Evolutionary conservation across 1,140 invertebrate species (phyloP).

Genomic region (Drosophila kikkawai): DNA sequence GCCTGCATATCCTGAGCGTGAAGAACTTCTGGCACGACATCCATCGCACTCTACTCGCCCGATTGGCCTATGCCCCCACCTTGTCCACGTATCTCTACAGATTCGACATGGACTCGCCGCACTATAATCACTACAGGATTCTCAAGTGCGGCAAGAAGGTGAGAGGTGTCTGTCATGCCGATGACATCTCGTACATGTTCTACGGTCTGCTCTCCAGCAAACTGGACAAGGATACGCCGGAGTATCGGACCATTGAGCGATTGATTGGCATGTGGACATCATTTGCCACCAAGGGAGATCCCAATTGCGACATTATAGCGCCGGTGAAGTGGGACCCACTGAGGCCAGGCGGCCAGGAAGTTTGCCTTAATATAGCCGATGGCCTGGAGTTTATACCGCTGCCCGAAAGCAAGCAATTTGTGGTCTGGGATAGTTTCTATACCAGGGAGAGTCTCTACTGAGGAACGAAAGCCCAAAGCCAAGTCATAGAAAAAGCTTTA

Average conservation of each 20-base stretch:
- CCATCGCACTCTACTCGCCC: conserved; percentile 72
- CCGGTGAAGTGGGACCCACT: conserved; percentile 68
- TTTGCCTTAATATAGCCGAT: conserved; percentile 84
- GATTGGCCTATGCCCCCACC: conserved; percentile 60
- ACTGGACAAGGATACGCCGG: conserved; percentile 64
- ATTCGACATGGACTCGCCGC: conserved; percentile 84
- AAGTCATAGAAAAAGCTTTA: neutral
- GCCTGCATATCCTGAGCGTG: conserved; percentile 63
- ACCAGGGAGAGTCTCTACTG: conserved; percentile 66
- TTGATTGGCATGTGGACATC: conserved; percentile 84
- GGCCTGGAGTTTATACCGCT: conserved; percentile 75
- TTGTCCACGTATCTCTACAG: conserved; percentile 85
- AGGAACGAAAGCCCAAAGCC: neutral
- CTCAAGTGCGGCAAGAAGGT: conserved; percentile 65
- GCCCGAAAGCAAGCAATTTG: conserved; percentile 84
- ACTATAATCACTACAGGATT: conserved; percentile 70
- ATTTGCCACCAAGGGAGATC: conserved; percentile 82
- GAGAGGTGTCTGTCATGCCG: conserved; percentile 86
- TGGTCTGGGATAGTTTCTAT: conserved; percentile 85
- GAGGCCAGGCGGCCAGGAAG: conserved; percentile 51
- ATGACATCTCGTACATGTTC: conserved; percentile 89
- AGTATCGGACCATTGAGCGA: conserved; percentile 79
- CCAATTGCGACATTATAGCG: conserved; percentile 58
- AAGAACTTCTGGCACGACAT: conserved; percentile 84
- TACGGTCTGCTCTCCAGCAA: conserved; percentile 84